Evolutionary conservation across 2,888 invertebrate species (phyloP), one percentile per base, ranked within the genome.

Genomic region (Calliopum simillimum): DNA sequence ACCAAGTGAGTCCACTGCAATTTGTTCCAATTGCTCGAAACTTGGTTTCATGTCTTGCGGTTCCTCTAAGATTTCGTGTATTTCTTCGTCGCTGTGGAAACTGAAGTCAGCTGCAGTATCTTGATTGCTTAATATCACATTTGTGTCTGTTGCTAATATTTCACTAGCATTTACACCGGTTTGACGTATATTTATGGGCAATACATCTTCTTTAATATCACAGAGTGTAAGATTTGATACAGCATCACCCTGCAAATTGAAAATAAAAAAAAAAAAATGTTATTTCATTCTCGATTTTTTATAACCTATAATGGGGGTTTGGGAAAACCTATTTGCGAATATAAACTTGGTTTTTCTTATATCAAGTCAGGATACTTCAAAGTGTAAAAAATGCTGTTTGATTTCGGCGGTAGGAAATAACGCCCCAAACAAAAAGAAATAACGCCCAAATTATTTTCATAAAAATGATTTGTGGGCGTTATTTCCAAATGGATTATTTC

Each of bases 31-130:
- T 16, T 74, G 55, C 4, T 55, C 46, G 0, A 64, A 3, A 19
- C 55, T 56, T 4, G 75, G 76, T 51, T 76, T 76, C n/a, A 73
- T 4, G 68, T 74, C 75, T 23, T 44, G 44, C 0, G 12, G 14
- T 23, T 44, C 14, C 23, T 61, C 61, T 13, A 19, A 8, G 21
- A 21, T 2, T 14, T 14, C 44, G 44, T 16, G 1, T 25, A 23
- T 3, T 11, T 2, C 63, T n/a, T 6, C 63, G 13, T 4, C 23
- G 23, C 47, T 21, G 14, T 33, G 49, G 8, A 25, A 21, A 19
- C 47, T 49, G 14, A 49, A 2, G 14, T 63, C 47, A 33, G 2
- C 4, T 14, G 14, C 59, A 59, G 16, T 21, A 55, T 6, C 4
- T 13, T 1, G 8, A 2, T 33, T 33, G 33, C 8, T 33, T 1